Evolutionary conservation across 1,140 invertebrate species (phyloP), one percentile per base, ranked within the genome.

Genomic region (Caenorhabditis inopinata): DNA sequence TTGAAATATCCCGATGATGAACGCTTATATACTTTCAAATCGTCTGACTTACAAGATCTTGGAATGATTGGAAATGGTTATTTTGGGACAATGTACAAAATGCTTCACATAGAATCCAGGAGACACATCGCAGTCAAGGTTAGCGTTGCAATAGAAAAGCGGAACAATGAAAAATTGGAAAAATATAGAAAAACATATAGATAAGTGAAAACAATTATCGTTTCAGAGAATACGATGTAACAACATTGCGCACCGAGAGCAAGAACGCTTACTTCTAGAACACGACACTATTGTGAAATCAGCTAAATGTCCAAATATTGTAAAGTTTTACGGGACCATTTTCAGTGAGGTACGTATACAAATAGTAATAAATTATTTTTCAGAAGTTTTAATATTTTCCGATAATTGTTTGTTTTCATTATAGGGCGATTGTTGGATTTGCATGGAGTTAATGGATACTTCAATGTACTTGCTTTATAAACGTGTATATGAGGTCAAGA

Each of bases 391-490:
- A 42, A 5, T 42, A 7, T 42, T 42, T 42, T 42, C 38, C 38
- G 14, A 42, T 42, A 42, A 42, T 42, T 42, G 38, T 42, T 42
- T 42, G 5, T 42, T 42, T 42, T 42, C 14, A 7, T 42, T 14
- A 42, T 42, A 92, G 89, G 96, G 96, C 80, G 96, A 98, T 90
- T 97, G 96, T 89, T 97, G 96, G 96, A 98, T 99, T 87, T 98
- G 96, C 89, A 99, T 99, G 97, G 97, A 99, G 90, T 91, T 99
- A 25, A 98, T 99, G 97, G 96, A 99, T 88, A 95, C 94, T 0
- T 98, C 96, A n/a, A 90, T 99, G 88, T 97, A 99, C 89, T 98
- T 97, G 91, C 96, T 99, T 91, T 99, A 99, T 89, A 96, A 96
- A 90, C 94, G 94, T 88, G 95, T 96, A 83, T 96, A 94, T 90